Percentiles rank a stretch among this genome's conserved stretches.
Evolutionary conservation across 2,888 invertebrate species (phyloP).

Genomic region (Nezara viridula): DNA sequence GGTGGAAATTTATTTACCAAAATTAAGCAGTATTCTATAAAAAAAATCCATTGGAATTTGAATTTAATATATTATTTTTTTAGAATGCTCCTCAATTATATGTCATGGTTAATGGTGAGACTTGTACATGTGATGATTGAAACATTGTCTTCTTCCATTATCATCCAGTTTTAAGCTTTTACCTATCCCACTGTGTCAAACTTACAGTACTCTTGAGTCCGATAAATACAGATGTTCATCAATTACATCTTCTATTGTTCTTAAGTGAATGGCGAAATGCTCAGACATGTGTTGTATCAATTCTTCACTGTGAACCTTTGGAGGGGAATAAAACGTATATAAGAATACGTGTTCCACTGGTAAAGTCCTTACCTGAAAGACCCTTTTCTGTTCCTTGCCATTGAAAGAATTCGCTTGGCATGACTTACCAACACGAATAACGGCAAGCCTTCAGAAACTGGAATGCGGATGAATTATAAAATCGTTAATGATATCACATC

Average conservation of each 20-base stretch:
- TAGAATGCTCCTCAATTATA: no score
- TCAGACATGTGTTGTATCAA: no score
- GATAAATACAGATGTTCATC: neutral
- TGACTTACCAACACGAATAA: neutral
- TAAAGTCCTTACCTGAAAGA: conserved; percentile 52
- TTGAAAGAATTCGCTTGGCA: conserved; percentile 28
- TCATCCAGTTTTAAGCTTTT: neutral
- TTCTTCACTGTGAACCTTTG: neutral
- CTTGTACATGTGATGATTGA: no score
- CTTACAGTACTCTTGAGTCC: neutral
- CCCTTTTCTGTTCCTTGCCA: conserved; percentile 8
- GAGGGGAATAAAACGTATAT: neutral
- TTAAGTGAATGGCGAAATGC: neutral
- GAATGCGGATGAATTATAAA: neutral
- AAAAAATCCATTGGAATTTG: no score
- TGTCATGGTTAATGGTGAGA: no score
- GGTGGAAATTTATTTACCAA: no score
- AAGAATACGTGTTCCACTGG: conserved; percentile 27
- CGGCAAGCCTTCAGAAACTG: neutral
- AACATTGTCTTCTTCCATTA: neutral
- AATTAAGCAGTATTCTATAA: no score
- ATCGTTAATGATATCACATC: neutral
- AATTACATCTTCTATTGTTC: neutral
- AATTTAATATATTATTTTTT: no score
- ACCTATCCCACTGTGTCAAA: neutral